Evolutionary conservation across 2,113 vertebrate genomes (phyloP).

Genomic region (Neopipo cinnamomea): DNA sequence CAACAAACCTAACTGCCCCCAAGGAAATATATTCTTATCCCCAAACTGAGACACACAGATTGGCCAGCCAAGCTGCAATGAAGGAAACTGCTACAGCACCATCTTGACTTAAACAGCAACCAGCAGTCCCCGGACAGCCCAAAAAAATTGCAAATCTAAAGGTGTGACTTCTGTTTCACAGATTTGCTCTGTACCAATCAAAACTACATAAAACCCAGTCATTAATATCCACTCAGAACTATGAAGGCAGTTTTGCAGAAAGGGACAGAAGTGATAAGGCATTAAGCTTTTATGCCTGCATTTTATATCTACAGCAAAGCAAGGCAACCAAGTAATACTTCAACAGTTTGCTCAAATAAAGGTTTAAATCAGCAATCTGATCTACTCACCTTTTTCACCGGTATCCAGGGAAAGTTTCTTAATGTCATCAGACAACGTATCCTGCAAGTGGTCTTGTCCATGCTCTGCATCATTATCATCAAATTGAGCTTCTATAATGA

Average conservation of each 20-base stretch:
- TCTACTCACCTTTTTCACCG: conserved; percentile 68
- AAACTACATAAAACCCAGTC: not conserved
- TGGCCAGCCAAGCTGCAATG: not conserved
- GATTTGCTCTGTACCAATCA: conserved; percentile 24
- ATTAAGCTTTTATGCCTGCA: conserved; percentile 24
- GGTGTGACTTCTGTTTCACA: conserved; percentile 1
- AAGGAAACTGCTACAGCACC: conserved; percentile 25
- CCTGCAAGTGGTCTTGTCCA: conserved; percentile 27
- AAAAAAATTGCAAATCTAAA: conserved; percentile 9
- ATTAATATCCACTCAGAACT: conserved; percentile 35
- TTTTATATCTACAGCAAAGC: conserved; percentile 30
- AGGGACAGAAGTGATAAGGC: not conserved
- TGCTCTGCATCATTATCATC: conserved; percentile 71
- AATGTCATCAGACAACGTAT: conserved; percentile 14
- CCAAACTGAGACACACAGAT: not conserved
- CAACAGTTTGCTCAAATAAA: not conserved
- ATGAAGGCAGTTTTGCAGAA: not conserved
- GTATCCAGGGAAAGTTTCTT: conserved; percentile 57
- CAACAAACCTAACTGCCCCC: conserved; percentile 21
- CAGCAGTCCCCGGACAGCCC: not conserved
- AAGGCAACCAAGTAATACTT: conserved; percentile 12
- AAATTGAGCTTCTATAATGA: conserved; percentile 79
- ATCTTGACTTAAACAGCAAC: conserved; percentile 21
- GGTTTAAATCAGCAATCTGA: not conserved
- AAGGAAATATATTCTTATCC: conserved; percentile 49